A percentile compares a stretch with the other conserved stretches of the same genome.
phyloP scores from a whole-genome alignment of 2,113 vertebrate genomes.

The Marcusenius ussheri region DNA sequence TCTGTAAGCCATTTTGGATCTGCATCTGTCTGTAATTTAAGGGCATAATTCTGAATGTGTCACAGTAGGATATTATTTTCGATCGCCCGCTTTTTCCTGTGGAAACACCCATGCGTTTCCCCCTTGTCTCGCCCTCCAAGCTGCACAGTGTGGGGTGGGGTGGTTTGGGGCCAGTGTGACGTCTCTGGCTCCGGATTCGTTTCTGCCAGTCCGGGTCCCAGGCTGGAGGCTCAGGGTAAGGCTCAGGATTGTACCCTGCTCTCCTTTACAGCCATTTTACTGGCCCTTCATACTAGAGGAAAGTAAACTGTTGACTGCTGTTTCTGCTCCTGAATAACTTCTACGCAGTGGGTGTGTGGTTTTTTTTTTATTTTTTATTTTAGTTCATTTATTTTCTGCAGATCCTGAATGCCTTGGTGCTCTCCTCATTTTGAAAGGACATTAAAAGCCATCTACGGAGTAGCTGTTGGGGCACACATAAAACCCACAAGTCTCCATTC shows the following conservation, averaged over 20 bases:
- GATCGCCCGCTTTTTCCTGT: background rate
- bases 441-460: slow-evolving; percentile 67
- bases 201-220: background rate
- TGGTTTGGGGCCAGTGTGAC: background rate
- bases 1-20: background rate
- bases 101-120: background rate
- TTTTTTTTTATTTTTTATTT: slow-evolving; percentile 30
- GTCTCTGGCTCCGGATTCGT: background rate
- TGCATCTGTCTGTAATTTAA: slow-evolving; percentile 1
- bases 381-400: slow-evolving; percentile 34
- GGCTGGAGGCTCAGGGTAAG: background rate
- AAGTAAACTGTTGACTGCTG: background rate
- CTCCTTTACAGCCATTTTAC: slow-evolving; percentile 60
- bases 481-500: slow-evolving; percentile 76
- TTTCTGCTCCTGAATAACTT: slow-evolving; percentile 15
- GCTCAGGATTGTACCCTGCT: slow-evolving; percentile 25
- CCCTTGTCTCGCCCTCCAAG: background rate
- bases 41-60: background rate
- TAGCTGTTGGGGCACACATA: slow-evolving; percentile 74
- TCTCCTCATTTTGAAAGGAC: slow-evolving; percentile 44
- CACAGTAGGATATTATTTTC: background rate
- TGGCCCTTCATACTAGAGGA: slow-evolving; percentile 57
- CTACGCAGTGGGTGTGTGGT: slow-evolving; percentile 30
- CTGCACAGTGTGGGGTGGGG: background rate
- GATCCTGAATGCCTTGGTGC: slow-evolving; percentile 29